phyloP scores from a whole-genome alignment of 2,797 vertebrate species.

The Clarias platycephalus region DNA sequence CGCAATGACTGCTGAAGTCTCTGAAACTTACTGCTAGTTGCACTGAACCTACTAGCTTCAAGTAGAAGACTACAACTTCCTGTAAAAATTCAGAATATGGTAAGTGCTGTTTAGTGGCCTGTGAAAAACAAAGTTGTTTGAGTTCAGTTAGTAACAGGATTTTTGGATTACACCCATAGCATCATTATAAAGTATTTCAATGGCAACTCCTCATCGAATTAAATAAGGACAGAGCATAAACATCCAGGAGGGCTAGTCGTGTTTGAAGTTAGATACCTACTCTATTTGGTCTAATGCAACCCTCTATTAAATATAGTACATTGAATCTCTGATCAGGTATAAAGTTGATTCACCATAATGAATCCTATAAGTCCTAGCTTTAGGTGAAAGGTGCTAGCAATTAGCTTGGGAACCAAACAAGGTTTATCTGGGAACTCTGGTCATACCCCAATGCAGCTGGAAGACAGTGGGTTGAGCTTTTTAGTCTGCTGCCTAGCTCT shows the following conservation, averaged over 20 bases:
- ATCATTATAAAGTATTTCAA: neutral
- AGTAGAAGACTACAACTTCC: neutral
- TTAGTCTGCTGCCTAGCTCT: neutral
- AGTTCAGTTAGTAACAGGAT: neutral
- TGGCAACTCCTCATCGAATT: neutral
- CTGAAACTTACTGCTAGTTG: neutral
- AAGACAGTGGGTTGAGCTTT: neutral
- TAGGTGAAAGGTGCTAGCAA: neutral
- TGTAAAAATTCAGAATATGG: neutral
- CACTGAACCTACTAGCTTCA: neutral
- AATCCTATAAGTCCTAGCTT: neutral
- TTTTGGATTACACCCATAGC: neutral
- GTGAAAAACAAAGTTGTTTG: neutral
- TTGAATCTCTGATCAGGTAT: neutral
- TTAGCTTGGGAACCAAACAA: neutral
- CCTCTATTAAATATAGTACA: neutral
- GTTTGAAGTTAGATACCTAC: neutral
- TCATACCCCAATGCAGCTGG: neutral
- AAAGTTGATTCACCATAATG: neutral
- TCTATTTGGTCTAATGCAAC: neutral
- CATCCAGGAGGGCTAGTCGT: neutral
- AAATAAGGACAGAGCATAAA: neutral
- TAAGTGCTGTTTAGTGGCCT: neutral
- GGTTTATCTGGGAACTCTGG: neutral
- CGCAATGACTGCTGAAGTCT: neutral